Conservation (phyloP, 2,113 vertebrate genomes). For the Manacus vitellinus region DNA sequence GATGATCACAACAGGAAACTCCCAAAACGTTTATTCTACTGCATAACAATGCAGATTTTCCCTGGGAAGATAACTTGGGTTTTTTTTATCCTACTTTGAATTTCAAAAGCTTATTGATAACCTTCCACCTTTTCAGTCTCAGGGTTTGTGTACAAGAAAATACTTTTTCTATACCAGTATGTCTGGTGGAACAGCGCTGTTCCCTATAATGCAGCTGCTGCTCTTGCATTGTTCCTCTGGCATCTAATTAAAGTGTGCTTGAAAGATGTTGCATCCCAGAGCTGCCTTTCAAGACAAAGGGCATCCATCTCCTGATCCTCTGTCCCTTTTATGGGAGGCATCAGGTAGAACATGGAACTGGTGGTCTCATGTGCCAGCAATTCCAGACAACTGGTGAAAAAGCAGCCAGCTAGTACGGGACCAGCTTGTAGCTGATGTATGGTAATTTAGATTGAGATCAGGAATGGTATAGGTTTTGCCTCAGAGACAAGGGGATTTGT, state of each 20-base stretch:
- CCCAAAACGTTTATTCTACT: neutral
- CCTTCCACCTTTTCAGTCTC: neutral
- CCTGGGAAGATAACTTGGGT: neutral
- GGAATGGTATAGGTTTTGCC: neutral
- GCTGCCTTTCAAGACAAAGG: neutral
- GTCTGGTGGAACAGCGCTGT: neutral
- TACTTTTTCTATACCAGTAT: neutral
- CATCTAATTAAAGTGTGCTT: neutral
- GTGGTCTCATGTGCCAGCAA: neutral
- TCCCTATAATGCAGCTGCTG: neutral
- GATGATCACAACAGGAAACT: neutral
- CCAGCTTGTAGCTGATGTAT: neutral
- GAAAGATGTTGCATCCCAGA: neutral
- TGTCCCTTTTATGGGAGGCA: neutral
- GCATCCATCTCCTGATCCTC: neutral
- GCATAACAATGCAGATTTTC: neutral
- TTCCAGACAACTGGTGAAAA: neutral
- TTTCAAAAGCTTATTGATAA: neutral
- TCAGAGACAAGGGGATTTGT: neutral
- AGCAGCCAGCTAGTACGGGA: neutral
- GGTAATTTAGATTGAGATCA: neutral
- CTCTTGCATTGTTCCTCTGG: neutral
- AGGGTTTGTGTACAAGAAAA: neutral
- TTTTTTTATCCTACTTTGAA: neutral
- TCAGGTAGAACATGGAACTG: rapidly evolving